Evolutionary conservation across 92 coral and sea anemone species (phyloP), one percentile per base, ranked within the genome.

Genomic region (Phymanthus crucifer): DNA sequence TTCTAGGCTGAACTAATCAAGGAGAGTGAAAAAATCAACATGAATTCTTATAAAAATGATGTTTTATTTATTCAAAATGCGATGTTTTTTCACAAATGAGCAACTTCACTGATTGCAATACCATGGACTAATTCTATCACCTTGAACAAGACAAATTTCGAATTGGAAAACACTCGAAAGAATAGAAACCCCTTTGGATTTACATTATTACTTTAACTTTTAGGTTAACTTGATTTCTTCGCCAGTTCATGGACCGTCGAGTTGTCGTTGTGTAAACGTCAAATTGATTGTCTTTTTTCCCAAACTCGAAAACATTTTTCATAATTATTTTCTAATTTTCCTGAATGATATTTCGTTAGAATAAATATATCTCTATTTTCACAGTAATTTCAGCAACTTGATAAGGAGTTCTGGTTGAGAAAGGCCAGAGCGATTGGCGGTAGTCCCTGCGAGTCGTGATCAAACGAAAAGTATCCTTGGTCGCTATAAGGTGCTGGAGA

Each of bases 391-490:
- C 67, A 77, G 45, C 76, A 75, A 34, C 70, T 74, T 18, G 90
- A 46, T 40, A 85, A 72, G 10, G 97, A 82, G 27, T 93, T 90
- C 8, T 93, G 94, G 45, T 89, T 80, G n/a, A 93, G 88, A 45
- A 93, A 93, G 26, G 97, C 97, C 89, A 91, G 87, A 29, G 97
- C 97, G 45, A 93, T 84, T 26, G 97, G 93, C 29, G 97, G 97
- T 48, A 93, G 80, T 46, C 90, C 91, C 52, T 88, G 89, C 11
- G 89, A 70, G 31, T 93, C 97, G 72, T 90, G 97, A 47, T 93
- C 97, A 35, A 92, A 89, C 0, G 89, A 78, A 66, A 93, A 93
- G 46, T 81, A 90, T 13, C 89, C 88, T 76, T 87, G 89, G 37
- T 86, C 90, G 21, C 83, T 67, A 58, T 84, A 85, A 10, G 87